These are phyloP conservation scores for Grammomys dolichurus DNA, from an alignment of 2,113 vertebrate genomes.

Conservation along the genomic window DNA sequence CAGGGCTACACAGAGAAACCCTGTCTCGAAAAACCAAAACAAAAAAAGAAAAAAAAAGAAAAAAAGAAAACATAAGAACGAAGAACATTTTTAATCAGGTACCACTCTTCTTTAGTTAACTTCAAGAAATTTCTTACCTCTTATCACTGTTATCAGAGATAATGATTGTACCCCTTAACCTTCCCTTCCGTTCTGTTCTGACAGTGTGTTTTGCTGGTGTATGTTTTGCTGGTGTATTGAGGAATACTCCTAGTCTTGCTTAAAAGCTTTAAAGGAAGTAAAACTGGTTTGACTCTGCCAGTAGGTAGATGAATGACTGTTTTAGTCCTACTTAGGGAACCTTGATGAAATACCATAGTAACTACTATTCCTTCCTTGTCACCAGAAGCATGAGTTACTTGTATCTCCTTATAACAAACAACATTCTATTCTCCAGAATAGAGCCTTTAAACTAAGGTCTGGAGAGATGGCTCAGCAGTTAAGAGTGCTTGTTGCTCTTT, in stretches of 20 bases:
- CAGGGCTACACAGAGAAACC: no score
- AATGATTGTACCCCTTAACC: neutral
- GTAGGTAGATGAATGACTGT: neutral
- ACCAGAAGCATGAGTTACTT: neutral
- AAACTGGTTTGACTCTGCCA: neutral
- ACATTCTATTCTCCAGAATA: neutral
- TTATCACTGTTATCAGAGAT: neutral
- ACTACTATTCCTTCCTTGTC: neutral
- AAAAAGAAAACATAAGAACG: no score
- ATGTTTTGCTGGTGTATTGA: neutral
- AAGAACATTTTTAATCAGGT: neutral
- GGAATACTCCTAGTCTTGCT: neutral
- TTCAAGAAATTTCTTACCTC: neutral
- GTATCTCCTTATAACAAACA: neutral
- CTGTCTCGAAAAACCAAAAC: no score
- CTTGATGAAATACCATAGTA: neutral
- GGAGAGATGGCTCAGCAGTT: neutral
- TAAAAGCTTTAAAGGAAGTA: neutral
- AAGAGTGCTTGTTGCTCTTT: neutral
- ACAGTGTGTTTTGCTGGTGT: neutral
- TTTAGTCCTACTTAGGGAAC: neutral
- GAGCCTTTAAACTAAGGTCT: neutral
- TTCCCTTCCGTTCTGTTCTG: neutral
- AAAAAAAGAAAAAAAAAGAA: no score
- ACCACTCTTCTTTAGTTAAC: neutral